These are phyloP conservation scores for Sesamia inferens DNA, from an alignment of 2,888 invertebrate species.

Conservation along the genomic window DNA sequence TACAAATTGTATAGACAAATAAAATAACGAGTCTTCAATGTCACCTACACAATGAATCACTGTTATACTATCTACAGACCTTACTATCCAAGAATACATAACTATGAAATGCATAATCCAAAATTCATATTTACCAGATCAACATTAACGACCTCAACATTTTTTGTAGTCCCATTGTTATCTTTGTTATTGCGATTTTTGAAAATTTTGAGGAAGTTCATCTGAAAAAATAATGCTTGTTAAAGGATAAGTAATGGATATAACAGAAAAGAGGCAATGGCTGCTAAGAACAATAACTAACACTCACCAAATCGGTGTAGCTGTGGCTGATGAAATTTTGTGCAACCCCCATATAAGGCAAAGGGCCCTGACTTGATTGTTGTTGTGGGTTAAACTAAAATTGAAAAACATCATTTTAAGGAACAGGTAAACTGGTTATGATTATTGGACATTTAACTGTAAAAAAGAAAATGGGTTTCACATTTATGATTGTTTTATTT, in stretches of 20 bases:
- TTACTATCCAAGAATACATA: not conserved
- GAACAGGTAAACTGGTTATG: not conserved
- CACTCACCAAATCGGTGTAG: constrained; percentile 67
- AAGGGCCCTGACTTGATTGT: constrained; percentile 32
- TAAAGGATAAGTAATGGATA: not conserved
- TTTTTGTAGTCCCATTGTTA: not conserved
- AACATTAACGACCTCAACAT: constrained; percentile 40
- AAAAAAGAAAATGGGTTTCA: constrained; percentile 9
- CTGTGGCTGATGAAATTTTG: constrained; percentile 63
- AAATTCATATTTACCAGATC: constrained; percentile 69
- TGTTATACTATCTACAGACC: not conserved
- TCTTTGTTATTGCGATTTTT: no score
- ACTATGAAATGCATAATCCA: not conserved
- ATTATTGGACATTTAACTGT: not conserved
- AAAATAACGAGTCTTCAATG: not conserved
- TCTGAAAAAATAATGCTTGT: not conserved
- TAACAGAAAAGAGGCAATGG: not conserved
- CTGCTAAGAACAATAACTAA: not conserved
- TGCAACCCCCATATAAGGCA: constrained; percentile 57
- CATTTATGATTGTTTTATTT: constrained; percentile 6
- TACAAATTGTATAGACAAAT: not conserved
- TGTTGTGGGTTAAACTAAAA: constrained; percentile 40
- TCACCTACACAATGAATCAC: not conserved
- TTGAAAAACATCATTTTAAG: not conserved
- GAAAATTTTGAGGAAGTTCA: no score